Conservation (phyloP, 2,113 vertebrate species). For the Oreocharis arfaki region DNA sequence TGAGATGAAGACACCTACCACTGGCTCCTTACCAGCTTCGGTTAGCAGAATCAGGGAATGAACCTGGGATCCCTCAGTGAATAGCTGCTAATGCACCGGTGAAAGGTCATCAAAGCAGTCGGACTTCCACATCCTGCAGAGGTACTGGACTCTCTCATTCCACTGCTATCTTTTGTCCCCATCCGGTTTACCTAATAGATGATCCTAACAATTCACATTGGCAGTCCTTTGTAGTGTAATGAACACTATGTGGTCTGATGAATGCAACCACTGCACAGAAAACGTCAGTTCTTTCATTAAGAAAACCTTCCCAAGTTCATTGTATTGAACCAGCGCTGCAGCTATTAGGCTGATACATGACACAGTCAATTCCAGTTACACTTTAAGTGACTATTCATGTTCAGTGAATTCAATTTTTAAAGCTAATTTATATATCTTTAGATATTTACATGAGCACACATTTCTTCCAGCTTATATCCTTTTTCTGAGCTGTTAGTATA, state of each 20-base stretch:
- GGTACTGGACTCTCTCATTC: slow-evolving; percentile 4
- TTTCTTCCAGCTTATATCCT: background rate
- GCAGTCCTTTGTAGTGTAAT: slow-evolving; percentile 90
- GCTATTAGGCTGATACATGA: slow-evolving; percentile 97
- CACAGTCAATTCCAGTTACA: slow-evolving; percentile 95
- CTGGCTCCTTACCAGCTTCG: background rate
- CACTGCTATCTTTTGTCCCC: slow-evolving; percentile 71
- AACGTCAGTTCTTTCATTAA: slow-evolving; percentile 99
- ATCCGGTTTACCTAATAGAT: slow-evolving; percentile 87
- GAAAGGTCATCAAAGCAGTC: slow-evolving; percentile 49
- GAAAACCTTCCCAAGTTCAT: slow-evolving; percentile 91
- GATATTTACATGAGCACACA: slow-evolving; percentile 27
- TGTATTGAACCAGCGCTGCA: slow-evolving; percentile 91
- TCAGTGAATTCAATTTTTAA: slow-evolving; percentile 68
- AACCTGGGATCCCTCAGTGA: background rate
- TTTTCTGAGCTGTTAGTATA: background rate
- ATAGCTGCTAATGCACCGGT: background rate
- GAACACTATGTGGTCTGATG: slow-evolving; percentile 90
- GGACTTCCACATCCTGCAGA: background rate
- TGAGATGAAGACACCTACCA: background rate
- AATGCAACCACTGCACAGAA: slow-evolving; percentile 87
- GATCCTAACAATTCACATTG: slow-evolving; percentile 85
- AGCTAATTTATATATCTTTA: slow-evolving; percentile 48
- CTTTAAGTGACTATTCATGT: slow-evolving; percentile 94
- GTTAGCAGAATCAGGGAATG: background rate